Percentiles rank a stretch among this genome's conserved stretches.
Conservation (phyloP, 2,888 invertebrate genomes). For the Pomacea canaliculata region DNA sequence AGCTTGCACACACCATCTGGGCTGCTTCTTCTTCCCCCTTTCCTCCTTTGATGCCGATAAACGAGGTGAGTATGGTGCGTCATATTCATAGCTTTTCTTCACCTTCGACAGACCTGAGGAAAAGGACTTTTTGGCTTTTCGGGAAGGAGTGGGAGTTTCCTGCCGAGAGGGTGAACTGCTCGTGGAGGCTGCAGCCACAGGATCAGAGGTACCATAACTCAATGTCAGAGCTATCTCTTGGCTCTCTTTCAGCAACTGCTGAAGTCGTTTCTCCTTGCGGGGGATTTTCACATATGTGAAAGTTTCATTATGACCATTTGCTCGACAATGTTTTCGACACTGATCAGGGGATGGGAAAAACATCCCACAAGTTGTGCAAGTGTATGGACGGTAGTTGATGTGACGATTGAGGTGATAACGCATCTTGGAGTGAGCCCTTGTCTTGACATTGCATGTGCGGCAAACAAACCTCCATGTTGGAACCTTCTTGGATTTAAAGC, state of each 20-base stretch:
- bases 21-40: slow-evolving; percentile 10
- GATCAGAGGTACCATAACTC: not conserved
- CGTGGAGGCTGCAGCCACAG: not conserved
- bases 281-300: slow-evolving; percentile 36
- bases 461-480: slow-evolving; percentile 39
- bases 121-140: slow-evolving; percentile 24
- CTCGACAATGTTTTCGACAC: slow-evolving; percentile 37
- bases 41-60: not conserved
- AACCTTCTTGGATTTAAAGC: slow-evolving; percentile 24
- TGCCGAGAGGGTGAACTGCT: not conserved
- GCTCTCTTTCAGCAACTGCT: slow-evolving; percentile 34
- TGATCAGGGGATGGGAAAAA: slow-evolving; percentile 41
- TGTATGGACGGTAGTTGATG: slow-evolving; percentile 41
- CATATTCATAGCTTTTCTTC: slow-evolving; percentile 14
- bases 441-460: slow-evolving; percentile 37
- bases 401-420: slow-evolving; percentile 41
- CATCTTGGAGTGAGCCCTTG: slow-evolving; percentile 40
- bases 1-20: slow-evolving; percentile 23
- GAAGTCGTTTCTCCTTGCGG: slow-evolving; percentile 35
- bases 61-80: slow-evolving; percentile 15
- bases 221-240: slow-evolving; percentile 28
- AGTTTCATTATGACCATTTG: slow-evolving; percentile 36
- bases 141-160: slow-evolving; percentile 1
- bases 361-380: slow-evolving; percentile 36
- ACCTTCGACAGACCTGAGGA: not conserved